Percentiles rank a stretch among this genome's conserved stretches.
phyloP scores from a whole-genome alignment of 2,797 vertebrate genomes.

The Chromis chromis region DNA sequence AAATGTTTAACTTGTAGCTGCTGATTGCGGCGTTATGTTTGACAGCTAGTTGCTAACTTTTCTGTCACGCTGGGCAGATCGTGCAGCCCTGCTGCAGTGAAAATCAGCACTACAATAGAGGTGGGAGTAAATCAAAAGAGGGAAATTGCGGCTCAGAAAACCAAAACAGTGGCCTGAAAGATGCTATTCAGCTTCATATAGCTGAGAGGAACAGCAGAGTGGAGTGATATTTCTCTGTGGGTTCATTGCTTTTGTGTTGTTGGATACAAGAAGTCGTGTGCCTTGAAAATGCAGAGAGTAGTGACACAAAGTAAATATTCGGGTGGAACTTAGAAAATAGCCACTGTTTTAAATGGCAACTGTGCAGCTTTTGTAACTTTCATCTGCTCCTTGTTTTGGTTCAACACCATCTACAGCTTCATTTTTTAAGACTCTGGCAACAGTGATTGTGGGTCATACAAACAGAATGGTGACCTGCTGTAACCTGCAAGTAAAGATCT shows the following conservation, averaged over 20 bases:
- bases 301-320: background rate
- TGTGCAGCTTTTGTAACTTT: background rate
- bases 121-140: background rate
- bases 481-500: background rate
- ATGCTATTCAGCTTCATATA: background rate
- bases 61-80: background rate
- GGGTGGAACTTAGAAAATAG: background rate
- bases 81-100: background rate
- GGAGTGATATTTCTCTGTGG: background rate
- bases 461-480: slow-evolving; percentile 1
- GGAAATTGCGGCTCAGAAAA: background rate
- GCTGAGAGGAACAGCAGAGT: background rate
- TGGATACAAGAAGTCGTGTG: background rate
- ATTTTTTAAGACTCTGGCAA: background rate
- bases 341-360: background rate
- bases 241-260: background rate
- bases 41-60: background rate
- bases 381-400: background rate
- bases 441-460: background rate
- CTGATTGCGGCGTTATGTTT: background rate
- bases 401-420: background rate
- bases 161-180: background rate
- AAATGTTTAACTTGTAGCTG: background rate
- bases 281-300: background rate
- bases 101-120: background rate